Percentiles rank a stretch among this genome's conserved stretches.
Evolutionary conservation across 2,113 vertebrate genomes (phyloP).

Genomic region (Ptyas mucosa): DNA sequence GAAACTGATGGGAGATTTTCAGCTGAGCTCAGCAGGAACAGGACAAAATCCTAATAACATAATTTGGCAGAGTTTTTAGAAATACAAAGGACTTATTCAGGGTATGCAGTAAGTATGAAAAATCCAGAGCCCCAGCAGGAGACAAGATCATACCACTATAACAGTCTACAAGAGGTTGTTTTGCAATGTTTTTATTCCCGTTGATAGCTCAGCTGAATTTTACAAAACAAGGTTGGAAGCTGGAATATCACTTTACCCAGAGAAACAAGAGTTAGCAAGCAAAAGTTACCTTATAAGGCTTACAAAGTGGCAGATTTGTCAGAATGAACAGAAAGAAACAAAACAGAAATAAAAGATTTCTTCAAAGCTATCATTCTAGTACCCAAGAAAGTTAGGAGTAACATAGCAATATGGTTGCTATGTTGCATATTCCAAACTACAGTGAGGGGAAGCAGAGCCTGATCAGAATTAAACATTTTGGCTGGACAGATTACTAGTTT

Average conservation of each 20-base stretch:
- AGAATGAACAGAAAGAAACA: not conserved
- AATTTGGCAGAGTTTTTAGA: constrained; percentile 15
- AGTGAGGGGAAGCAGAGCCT: not conserved
- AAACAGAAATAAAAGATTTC: not conserved
- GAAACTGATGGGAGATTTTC: not conserved
- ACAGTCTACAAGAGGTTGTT: not conserved
- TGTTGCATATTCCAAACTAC: not conserved
- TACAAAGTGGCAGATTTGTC: not conserved
- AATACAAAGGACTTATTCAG: not conserved
- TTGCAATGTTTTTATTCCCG: not conserved
- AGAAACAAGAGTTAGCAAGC: not conserved
- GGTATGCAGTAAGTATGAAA: not conserved
- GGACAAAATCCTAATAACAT: not conserved
- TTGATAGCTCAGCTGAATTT: not conserved
- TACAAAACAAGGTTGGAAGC: not conserved
- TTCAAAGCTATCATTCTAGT: not conserved
- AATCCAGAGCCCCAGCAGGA: not conserved
- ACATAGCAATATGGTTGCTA: not conserved
- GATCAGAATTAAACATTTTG: not conserved
- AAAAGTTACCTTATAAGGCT: not conserved
- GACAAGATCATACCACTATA: not conserved
- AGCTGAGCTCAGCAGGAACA: not conserved
- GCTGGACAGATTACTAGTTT: not conserved
- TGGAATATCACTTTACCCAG: not conserved
- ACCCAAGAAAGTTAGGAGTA: not conserved